Evolutionary conservation across 64 coral and sea anemone species (phyloP), one percentile per base, ranked within the genome.

Genomic region (Astreopora myriophthalma): DNA sequence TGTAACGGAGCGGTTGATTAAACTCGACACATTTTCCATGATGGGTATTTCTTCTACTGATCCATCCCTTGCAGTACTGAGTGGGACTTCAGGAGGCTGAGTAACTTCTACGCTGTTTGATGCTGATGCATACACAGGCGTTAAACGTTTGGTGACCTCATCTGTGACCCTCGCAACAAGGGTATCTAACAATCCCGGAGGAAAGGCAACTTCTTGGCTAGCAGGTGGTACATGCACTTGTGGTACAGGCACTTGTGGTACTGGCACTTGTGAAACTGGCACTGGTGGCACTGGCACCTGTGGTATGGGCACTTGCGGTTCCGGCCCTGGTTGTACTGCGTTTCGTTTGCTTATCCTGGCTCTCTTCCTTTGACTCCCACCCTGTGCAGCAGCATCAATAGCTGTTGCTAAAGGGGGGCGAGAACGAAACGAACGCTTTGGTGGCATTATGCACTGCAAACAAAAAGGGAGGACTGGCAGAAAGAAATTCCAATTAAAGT

Each of bases 361-460:
- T 39, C 73, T 44, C 19, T 37, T 74, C 37, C 71, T 74, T 32
- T 34, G 34, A n/a, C 73, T 75, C 73, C 35, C 42, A 35, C 34
- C 73, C 6, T 10, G 28, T 75, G 34, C 73, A 7, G 34, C 28
- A 32, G 73, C 42, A 75, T 2, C 34, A n/a, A n/a, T 26, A 34
- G 73, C 73, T 39, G 73, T 39, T 75, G n/a, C 34, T 55, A 14
- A 55, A 55, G 49, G 49, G 12, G 11, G 49, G 49, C 17, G 49
- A 55, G 49, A 55, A 55, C 49, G 49, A 9, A 55, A 55, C 49
- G 17, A 1, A 34, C 73, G 73, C 33, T 75, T 75, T 39, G 23
- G 73, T 23, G 73, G 73, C 33, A 75, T 75, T 39, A 16, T 75
- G 73, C 34, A 34, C 73, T 75, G 73, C 73, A 75, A 75, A 26